Conservation (phyloP, 2,888 invertebrate species). For the Sabatieria punctata region DNA sequence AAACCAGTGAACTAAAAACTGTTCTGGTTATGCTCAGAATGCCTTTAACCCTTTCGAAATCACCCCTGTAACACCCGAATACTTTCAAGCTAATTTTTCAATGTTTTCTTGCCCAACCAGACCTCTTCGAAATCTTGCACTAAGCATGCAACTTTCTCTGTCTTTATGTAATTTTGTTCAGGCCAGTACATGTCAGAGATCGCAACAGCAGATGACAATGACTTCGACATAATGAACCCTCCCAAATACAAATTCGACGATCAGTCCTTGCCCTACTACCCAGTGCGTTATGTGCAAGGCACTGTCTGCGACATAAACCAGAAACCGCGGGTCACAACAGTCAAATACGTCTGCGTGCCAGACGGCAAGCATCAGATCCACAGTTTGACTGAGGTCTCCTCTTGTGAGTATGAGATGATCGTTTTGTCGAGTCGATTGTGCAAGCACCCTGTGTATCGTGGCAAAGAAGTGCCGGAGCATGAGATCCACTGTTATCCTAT, state of each 20-base stretch:
- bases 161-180: neutral
- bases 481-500: conserved; percentile 21
- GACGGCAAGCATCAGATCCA: conserved; percentile 13
- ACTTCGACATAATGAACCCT: conserved; percentile 18
- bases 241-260: conserved; percentile 48
- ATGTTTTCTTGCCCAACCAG: too few species aligned
- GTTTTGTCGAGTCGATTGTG: conserved; percentile 73
- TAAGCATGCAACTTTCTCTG: neutral
- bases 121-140: too few species aligned
- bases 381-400: conserved; percentile 70
- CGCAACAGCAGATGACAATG: neutral
- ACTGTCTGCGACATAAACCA: conserved; percentile 78
- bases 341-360: conserved; percentile 63
- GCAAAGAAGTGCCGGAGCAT: conserved; percentile 19
- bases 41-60: too few species aligned
- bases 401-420: conserved; percentile 82
- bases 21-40: too few species aligned
- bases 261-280: conserved; percentile 63
- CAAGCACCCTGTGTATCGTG: conserved; percentile 55
- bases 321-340: conserved; percentile 57
- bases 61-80: too few species aligned
- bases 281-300: conserved; percentile 47
- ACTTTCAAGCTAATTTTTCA: too few species aligned
- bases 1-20: too few species aligned
- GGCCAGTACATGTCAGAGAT: conserved; percentile 8